phyloP scores from a whole-genome alignment of 2,888 invertebrate genomes.

The Erannis defoliaria region DNA sequence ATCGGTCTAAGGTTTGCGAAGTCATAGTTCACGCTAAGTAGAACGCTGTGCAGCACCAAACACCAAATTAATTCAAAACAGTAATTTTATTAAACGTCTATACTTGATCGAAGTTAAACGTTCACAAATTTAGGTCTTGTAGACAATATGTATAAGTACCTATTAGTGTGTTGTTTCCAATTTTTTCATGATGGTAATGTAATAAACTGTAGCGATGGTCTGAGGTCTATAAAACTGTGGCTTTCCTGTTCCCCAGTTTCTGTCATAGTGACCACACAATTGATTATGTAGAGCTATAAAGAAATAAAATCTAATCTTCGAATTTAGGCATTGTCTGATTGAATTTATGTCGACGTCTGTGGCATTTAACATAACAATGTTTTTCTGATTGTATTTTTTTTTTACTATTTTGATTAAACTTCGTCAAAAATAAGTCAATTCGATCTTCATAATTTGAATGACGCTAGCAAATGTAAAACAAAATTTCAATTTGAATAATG shows the following conservation, averaged over 20 bases:
- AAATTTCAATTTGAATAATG: constrained; percentile 15
- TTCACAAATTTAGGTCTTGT: constrained; percentile 3
- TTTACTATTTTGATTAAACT: no score
- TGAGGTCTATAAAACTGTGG: constrained; percentile 7
- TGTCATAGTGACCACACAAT: constrained; percentile 3
- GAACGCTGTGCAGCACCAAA: no score
- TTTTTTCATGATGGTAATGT: not conserved
- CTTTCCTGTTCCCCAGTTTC: not conserved
- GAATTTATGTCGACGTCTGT: not conserved
- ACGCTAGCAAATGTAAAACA: constrained; percentile 3
- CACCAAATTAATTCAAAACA: no score
- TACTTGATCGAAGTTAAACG: not conserved
- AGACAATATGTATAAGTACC: not conserved
- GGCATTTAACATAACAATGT: no score
- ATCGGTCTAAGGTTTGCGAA: no score
- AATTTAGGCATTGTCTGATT: not conserved
- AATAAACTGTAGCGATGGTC: constrained; percentile 3
- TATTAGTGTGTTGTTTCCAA: not conserved
- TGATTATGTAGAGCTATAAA: constrained; percentile 1
- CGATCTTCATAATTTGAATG: not conserved
- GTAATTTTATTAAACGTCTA: no score
- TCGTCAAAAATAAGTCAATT: no score
- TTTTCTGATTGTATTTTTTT: no score
- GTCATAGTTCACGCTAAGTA: no score
- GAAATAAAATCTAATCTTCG: not conserved